A percentile compares a stretch with the other conserved stretches of the same genome.
Conservation (phyloP, 2,888 invertebrate species). For the Synergus laeviventris region DNA sequence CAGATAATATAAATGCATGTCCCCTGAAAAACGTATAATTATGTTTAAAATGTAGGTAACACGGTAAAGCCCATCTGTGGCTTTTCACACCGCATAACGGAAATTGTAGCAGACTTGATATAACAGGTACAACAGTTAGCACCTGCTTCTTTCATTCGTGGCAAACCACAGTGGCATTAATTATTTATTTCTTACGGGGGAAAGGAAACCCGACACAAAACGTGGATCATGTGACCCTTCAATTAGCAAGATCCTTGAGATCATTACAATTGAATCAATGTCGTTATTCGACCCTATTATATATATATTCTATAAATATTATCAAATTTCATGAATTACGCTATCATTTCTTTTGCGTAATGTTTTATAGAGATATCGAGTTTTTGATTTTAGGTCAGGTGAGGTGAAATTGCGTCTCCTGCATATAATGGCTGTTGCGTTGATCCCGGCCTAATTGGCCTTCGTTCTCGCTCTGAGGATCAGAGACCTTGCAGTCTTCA, state of each 20-base stretch:
- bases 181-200: constrained; percentile 31
- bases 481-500: constrained; percentile 6
- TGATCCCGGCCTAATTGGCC: constrained; percentile 13
- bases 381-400: not conserved
- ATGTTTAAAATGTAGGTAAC: constrained; percentile 35
- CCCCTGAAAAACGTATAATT: constrained; percentile 26
- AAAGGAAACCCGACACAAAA: constrained; percentile 29
- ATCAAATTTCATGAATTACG: not conserved
- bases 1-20: not conserved
- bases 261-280: constrained; percentile 1
- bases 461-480: not conserved
- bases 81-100: constrained; percentile 18
- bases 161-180: constrained; percentile 26
- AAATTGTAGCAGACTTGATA: constrained; percentile 31
- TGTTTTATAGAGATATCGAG: not conserved
- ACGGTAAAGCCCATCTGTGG: constrained; percentile 37
- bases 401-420: constrained; percentile 4
- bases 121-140: constrained; percentile 38
- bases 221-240: not conserved
- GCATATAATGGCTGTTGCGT: not conserved
- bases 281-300: not conserved
- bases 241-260: constrained; percentile 30
- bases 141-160: constrained; percentile 27
- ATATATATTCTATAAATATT: not conserved
- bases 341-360: not conserved